Base-by-base conservation (phyloP, 2,113 vertebrate species). In the Nyctibius bracteatus region DNA sequence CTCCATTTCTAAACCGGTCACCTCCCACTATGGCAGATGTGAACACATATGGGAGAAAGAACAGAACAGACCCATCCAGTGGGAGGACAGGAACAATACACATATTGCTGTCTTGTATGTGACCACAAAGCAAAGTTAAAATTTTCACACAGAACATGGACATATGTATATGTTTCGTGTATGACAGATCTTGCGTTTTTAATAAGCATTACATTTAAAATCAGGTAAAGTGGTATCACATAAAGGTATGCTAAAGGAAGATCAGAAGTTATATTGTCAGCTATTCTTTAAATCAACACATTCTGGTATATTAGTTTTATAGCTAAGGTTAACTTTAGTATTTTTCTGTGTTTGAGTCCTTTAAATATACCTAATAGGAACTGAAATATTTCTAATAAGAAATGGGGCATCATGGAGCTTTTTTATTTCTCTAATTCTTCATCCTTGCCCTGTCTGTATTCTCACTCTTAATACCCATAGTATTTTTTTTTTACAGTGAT, bases 11-110 rank as follows among this genome's bases (percentile, higher is more conserved):
- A 91, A 95, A 87, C 21, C 0, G 1, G 66, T 81, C 89, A 55
- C 78, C 83, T 91, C 89, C 91, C 81, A 85, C 77, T 71, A 5
- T 85, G 65, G 70, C 94, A 94, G 89, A 85, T 89, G 86, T 79
- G 66, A 74, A 79, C 65, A 74, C 86, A 72, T 91, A 87, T 57
- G 72, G 93, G 57, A 67, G 62, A 81, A 73, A 52, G 83, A 96
- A 79, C 86, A 94, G 67, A 86, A 54, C 9, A 1, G 70, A 94
- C 61, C 63, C 44, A 55, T 59, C 62, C 59, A 39, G 77, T 91
- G 83, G 89, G 94, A 92, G 77, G 89, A 91, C 47, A 92, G 70
- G 43, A 94, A 85, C 52, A 79, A 84, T 67, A 57, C 44, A 58
- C 47, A n/a, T 66, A 47, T 63, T 70, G 59, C 46, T 74, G 55